Conservation (phyloP, 2,113 vertebrate genomes). For the Pandion haliaetus region DNA sequence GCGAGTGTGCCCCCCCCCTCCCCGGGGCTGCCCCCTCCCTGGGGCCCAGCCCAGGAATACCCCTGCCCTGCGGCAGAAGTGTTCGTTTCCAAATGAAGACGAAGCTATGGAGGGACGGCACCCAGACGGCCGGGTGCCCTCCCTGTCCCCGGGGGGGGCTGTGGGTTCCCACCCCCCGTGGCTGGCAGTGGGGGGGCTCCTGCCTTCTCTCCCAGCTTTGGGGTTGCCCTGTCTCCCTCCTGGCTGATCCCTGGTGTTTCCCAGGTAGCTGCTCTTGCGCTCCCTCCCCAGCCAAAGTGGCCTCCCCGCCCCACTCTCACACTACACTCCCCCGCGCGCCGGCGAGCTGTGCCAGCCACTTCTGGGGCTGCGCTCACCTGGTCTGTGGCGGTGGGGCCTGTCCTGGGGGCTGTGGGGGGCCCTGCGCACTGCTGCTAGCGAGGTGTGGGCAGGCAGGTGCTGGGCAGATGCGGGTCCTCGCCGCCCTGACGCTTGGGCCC, state of each 20-base stretch:
- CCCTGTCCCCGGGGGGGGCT: no score
- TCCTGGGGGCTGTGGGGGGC: no score
- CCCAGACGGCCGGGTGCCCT: no score
- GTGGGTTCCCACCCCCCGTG: no score
- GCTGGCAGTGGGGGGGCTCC: background rate
- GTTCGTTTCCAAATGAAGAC: background rate
- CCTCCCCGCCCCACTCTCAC: background rate
- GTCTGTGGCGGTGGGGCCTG: no score
- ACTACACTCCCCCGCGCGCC: background rate
- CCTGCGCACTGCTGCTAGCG: accelerated
- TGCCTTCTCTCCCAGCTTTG: background rate
- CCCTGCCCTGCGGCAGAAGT: background rate
- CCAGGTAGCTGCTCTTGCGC: background rate
- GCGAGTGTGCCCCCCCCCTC: no score
- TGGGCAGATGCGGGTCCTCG: background rate
- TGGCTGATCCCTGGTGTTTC: background rate
- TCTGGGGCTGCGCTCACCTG: accelerated
- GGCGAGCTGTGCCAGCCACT: background rate
- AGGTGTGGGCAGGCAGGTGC: background rate
- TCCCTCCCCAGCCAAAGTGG: background rate
- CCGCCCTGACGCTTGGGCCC: no score
- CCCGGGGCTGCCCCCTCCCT: background rate
- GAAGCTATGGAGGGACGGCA: background rate
- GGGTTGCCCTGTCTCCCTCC: background rate
- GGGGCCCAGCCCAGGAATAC: no score